Percentiles rank a stretch among this genome's conserved stretches.
These are phyloP conservation scores for Gymnoscelis rufifasciata DNA, from an alignment of 2,888 invertebrate genomes.

Conservation along the genomic window DNA sequence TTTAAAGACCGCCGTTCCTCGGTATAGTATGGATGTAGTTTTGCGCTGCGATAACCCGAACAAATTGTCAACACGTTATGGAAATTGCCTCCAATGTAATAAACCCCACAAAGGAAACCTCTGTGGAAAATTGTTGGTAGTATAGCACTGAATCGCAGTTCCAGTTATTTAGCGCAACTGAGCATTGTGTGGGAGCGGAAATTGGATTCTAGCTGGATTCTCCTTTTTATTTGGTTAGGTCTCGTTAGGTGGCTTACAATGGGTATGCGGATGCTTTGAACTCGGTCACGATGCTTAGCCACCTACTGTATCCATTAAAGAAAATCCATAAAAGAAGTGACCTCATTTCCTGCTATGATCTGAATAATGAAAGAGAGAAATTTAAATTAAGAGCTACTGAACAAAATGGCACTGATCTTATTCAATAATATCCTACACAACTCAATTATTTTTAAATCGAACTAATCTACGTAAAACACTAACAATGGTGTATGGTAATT, in stretches of 20 bases:
- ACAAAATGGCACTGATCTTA: too few species aligned
- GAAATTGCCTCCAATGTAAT: conserved; percentile 10
- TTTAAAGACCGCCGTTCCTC: too few species aligned
- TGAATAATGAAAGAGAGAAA: neutral
- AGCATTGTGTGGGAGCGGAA: conserved; percentile 42
- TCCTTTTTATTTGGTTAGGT: conserved; percentile 20
- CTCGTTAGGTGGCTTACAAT: conserved; percentile 21
- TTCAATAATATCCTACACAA: too few species aligned
- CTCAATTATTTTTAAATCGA: too few species aligned
- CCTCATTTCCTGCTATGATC: neutral
- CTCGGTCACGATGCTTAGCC: conserved; percentile 6
- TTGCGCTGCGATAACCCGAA: neutral
- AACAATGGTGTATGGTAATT: too few species aligned
- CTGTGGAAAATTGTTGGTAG: conserved; percentile 13
- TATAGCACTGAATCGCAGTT: conserved; percentile 19
- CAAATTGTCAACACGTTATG: conserved; percentile 1
- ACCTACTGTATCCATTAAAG: neutral
- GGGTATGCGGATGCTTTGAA: conserved; percentile 11
- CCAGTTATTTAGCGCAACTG: conserved; percentile 33
- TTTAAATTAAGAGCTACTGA: too few species aligned
- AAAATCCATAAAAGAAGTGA: conserved; percentile 7
- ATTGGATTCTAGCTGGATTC: conserved; percentile 35
- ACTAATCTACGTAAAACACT: too few species aligned
- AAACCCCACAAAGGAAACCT: conserved; percentile 8
- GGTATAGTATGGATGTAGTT: too few species aligned